Base-by-base conservation (phyloP, 2,113 vertebrate genomes). In the Gymnobelideus leadbeateri region DNA sequence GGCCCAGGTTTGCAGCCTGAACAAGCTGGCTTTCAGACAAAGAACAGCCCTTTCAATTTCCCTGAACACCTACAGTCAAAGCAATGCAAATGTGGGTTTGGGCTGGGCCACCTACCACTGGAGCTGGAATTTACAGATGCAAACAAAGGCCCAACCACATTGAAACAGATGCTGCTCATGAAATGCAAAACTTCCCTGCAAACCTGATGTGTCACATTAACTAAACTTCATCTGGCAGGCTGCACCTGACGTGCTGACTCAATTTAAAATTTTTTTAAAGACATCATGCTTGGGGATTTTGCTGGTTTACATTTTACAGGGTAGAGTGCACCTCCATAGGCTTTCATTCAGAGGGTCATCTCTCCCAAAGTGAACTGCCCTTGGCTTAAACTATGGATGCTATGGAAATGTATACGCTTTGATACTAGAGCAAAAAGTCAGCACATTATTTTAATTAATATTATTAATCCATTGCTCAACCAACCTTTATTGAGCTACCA, bases 291-390 rank as follows among this genome's bases (percentile, higher is more conserved):
- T 23, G 25, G 95, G 51, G 37, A 61, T 52, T 57, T 28, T 47
- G 23, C 6, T 53, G 77, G 37, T 47, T 92, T 84, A n/a, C 23
- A 37, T 26, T 54, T 89, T 26, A 51, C 12, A 46, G 55, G 8
- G 37, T n/a, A 16, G 46, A 12, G 55, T 0, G 52, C 28, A 54
- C 4, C 11, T 51, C 25, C 0, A 7, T 26, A 3, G 0, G 16
- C 9, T 57, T 10, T 89, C 1, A 23, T 1, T 26, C 8, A 5
- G 51, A 4, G 12, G 21, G 10, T 12, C 77, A 26, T 25, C 47
- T 52, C 93, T 37, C 8, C 28, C 16, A 14, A 5, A 90, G 11
- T 28, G 24, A 89, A 43, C 21, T 37, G 51, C 21, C 8, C 11
- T 61, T 47, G 89, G 47, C 37, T 16, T 55, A n/a, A 92, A 68